Evolutionary conservation across 1,140 invertebrate genomes (phyloP).

Genomic region (Colletes gigas): DNA sequence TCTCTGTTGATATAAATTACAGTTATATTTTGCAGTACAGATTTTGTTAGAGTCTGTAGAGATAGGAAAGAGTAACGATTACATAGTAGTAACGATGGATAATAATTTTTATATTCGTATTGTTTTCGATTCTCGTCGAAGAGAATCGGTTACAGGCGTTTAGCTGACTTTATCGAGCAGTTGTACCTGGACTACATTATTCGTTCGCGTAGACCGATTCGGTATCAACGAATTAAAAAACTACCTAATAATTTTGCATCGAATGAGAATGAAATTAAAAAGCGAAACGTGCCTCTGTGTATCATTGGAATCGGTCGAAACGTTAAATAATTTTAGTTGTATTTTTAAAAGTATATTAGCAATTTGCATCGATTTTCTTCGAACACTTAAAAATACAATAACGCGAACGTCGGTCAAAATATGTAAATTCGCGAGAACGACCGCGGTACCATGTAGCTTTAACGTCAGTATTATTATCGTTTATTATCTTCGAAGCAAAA

Average conservation of each 20-base stretch:
- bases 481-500: constrained; percentile 17
- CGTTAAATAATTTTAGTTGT: too few species aligned
- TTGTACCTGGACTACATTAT: constrained; percentile 43
- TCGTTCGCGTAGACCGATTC: not conserved
- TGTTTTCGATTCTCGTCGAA: constrained; percentile 27
- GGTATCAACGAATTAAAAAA: too few species aligned
- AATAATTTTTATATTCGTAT: constrained; percentile 34
- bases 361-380: too few species aligned
- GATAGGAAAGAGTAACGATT: not conserved
- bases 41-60: not conserved
- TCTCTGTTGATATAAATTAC: not conserved
- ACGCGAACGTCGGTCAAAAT: not conserved
- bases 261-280: not conserved
- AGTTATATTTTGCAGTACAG: not conserved
- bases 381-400: too few species aligned
- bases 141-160: constrained; percentile 23
- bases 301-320: too few species aligned
- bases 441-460: not conserved
- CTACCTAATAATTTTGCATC: not conserved
- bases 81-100: not conserved
- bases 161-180: constrained; percentile 26
- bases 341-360: too few species aligned
- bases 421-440: not conserved
- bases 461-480: constrained; percentile 5
- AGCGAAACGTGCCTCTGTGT: not conserved